These are phyloP conservation scores for Drosophila neotestacea DNA, from an alignment of 2,888 invertebrate species.

Conservation along the genomic window DNA sequence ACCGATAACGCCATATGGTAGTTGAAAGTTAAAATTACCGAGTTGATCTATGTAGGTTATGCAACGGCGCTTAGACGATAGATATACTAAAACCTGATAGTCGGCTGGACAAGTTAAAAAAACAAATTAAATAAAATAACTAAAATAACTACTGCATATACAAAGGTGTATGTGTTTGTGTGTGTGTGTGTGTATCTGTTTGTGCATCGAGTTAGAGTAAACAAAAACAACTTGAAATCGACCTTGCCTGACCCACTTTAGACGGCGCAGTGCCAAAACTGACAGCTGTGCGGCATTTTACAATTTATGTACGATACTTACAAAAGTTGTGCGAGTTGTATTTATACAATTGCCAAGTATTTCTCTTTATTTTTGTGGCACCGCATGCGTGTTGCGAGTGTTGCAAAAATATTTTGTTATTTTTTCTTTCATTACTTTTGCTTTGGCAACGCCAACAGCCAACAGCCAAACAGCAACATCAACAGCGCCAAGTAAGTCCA, in stretches of 20 bases:
- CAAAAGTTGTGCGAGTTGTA: constrained; percentile 28
- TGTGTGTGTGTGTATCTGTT: constrained; percentile 5
- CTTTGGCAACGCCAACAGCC: constrained; percentile 40
- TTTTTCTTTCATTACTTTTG: constrained; percentile 31
- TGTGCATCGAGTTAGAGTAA: constrained; percentile 33
- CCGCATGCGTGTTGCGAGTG: constrained; percentile 61
- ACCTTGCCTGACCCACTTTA: constrained; percentile 84
- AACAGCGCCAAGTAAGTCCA: constrained; percentile 23
- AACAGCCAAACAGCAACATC: too few species aligned
- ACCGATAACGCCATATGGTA: constrained; percentile 40
- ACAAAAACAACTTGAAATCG: constrained; percentile 71
- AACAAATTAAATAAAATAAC: constrained; percentile 17
- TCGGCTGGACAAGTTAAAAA: constrained; percentile 18
- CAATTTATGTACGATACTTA: constrained; percentile 64
- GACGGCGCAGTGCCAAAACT: constrained; percentile 71
- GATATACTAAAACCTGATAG: constrained; percentile 27
- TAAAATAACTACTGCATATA: constrained; percentile 21
- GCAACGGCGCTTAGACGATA: constrained; percentile 33
- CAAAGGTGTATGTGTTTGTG: background rate
- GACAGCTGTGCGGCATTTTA: constrained; percentile 76
- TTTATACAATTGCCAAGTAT: constrained; percentile 24
- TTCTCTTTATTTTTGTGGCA: constrained; percentile 7
- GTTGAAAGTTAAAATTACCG: constrained; percentile 31
- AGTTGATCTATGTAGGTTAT: constrained; percentile 39
- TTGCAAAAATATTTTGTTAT: constrained; percentile 40